Conservation (phyloP, 2,113 vertebrate species). For the Phyllopteryx taeniolatus region DNA sequence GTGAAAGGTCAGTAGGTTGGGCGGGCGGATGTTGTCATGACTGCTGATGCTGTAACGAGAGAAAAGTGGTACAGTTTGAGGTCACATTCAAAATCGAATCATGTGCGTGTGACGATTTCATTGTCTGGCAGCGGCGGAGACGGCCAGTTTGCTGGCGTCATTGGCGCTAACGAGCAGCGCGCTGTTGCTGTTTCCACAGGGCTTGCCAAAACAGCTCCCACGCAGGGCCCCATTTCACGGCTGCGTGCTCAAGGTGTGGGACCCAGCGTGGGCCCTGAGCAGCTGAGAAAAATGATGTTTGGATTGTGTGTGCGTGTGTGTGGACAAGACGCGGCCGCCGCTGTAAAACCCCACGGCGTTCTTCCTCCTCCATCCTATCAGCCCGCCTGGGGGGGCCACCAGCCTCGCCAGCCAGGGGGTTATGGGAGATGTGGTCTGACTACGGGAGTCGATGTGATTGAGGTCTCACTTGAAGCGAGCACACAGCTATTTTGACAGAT, state of each 20-base stretch:
- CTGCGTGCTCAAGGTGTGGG: conserved; percentile 60
- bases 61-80: conserved; percentile 9
- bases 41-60: conserved; percentile 45
- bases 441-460: conserved; percentile 64
- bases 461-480: conserved; percentile 48
- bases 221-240: conserved; percentile 62
- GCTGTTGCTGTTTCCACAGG: conserved; percentile 63
- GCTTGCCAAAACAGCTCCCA: conserved; percentile 54
- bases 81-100: conserved; percentile 24
- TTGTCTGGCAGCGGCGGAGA: conserved; percentile 49
- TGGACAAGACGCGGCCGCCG: background rate
- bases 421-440: conserved; percentile 50
- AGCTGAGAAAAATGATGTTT: conserved; percentile 46
- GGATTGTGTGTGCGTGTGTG: conserved; percentile 21
- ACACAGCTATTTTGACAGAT: conserved; percentile 67
- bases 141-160: conserved; percentile 41
- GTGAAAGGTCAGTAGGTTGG: conserved; percentile 46
- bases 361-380: conserved; percentile 46
- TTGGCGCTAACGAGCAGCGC: conserved; percentile 59
- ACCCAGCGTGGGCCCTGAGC: conserved; percentile 40
- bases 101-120: conserved; percentile 29
- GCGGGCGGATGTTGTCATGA: conserved; percentile 22
- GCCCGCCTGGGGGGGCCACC: conserved; percentile 27
- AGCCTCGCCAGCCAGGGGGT: conserved; percentile 43
- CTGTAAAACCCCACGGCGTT: conserved; percentile 49